Evolutionary conservation across 1,140 invertebrate genomes (phyloP), one percentile per base, ranked within the genome.

Genomic region (Sipha flava): DNA sequence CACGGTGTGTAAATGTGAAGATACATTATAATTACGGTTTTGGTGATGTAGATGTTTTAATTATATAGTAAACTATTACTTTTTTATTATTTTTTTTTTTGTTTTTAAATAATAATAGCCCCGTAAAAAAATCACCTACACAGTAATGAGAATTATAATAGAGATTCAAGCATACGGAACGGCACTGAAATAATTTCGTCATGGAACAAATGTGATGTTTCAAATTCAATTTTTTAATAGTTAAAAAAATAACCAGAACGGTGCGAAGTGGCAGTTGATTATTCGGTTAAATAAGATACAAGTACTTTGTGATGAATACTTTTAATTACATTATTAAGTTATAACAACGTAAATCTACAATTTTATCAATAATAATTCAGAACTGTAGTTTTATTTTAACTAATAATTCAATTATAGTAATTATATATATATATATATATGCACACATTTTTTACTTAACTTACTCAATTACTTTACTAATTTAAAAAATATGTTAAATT

Each of bases 191-290:
- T 37, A 0, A 23, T 54, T 75, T 37, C 45, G 70, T 75, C 70
- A 75, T 14, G 70, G 70, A 52, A 75, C 70, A 43, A 75, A 75
- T 37, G 45, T 31, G 16, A 70, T 29, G 43, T 70, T 70, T 70
- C 66, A 45, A 70, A 23, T 40, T 70, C 43, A 47, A 68, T 68
- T 47, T 18, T 18, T 3, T 47, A 75, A 75, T 45, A 26, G 26
- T 72, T 18, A 72, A 72, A n/a, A 31, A 31, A 31, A 72, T 75
- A 18, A 37, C 31, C 47, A 16, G 47, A 37, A 49, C 70, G 31
- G 14, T 2, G 4, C 16, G 47, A n/a, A 75, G 47, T 26, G 40
- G 23, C 66, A 47, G 66, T 16, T 70, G 23, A 66, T 66, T 40
- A 21, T 14, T 1, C 4, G 12, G 12, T 43, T 43, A 23, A 23